phyloP scores from a whole-genome alignment of 2,797 vertebrate species.

The Acanthopagrus latus region DNA sequence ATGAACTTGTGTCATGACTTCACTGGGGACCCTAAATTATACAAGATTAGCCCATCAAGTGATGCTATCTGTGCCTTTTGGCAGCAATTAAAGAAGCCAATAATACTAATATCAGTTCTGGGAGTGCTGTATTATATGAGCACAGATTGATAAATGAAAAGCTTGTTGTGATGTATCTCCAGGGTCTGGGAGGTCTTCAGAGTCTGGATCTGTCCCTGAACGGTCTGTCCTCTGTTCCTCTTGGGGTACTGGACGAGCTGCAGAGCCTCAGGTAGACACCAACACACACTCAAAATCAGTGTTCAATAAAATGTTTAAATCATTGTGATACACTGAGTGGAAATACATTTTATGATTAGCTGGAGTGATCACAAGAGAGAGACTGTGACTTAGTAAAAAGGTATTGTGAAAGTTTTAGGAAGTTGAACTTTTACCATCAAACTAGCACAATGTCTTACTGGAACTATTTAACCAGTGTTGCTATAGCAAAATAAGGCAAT shows the following conservation, averaged over 20 bases:
- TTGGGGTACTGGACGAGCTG: slow-evolving; percentile 92
- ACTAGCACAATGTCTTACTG: too few relatives aligned
- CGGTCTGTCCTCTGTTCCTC: slow-evolving; percentile 91
- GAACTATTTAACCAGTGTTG: too few relatives aligned
- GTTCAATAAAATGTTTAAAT: not conserved
- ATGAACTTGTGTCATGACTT: slow-evolving; percentile 45
- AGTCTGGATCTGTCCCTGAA: slow-evolving; percentile 96
- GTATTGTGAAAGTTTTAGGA: too few relatives aligned
- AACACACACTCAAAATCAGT: not conserved
- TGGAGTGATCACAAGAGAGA: not conserved
- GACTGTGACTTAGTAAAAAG: not conserved
- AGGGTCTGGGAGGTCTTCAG: slow-evolving; percentile 88
- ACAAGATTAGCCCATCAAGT: slow-evolving; percentile 29
- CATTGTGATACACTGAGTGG: not conserved
- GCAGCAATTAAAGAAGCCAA: slow-evolving; percentile 15
- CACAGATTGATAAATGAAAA: not conserved
- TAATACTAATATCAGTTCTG: slow-evolving; percentile 2
- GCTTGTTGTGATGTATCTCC: slow-evolving; percentile 64
- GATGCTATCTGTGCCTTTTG: not conserved
- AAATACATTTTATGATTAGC: not conserved
- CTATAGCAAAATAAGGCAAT: too few relatives aligned
- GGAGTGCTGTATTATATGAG: not conserved
- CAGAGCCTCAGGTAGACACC: slow-evolving; percentile 85
- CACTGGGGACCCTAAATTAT: slow-evolving; percentile 26
- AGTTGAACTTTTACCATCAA: not conserved